Evolutionary conservation across 1,140 invertebrate genomes (phyloP), one percentile per base, ranked within the genome.

Genomic region (Drosophila kikkawai): DNA sequence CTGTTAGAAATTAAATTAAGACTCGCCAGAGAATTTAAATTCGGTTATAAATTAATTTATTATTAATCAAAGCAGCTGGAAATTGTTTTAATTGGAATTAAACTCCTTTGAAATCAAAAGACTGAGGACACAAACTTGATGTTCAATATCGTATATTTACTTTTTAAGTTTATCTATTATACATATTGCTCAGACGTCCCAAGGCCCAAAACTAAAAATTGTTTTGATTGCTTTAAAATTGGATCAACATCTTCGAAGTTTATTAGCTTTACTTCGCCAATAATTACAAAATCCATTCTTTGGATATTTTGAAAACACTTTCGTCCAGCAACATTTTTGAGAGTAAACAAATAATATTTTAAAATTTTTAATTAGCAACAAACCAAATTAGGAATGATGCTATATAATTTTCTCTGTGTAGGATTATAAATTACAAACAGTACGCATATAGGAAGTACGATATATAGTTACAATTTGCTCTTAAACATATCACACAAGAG

Each of bases 401-500:
- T 29, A 9, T 45, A 19, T 70, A 6, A 70, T 70, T 67, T 69
- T 68, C 67, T 83, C 67, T 80, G 64, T 75, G 80, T 53, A 58
- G 76, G 64, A 66, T 71, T 80, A 77, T 74, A 73, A 85, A 77
- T 84, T 84, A 85, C 67, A 83, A 87, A 78, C 74, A 51, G 69
- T 57, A 81, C 83, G 66, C 60, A 86, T 68, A 65, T 85, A 85
- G 82, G 82, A 86, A 84, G 56, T 86, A 82, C 75, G 65, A 67
- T 39, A 51, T 65, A 74, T 55, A 80, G 64, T 73, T 76, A 55
- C 61, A 71, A 41, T 82, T 82, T 56, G 70, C 78, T 87, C 83
- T 88, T 83, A 82, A 69, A 80, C 76, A 87, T 87, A 87, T 87
- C 84, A 87, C 84, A 87, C 87, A 78, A 87, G 77, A 88, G 84